phyloP scores from a whole-genome alignment of 2,888 invertebrate species.

The Drosophila buzzatii region DNA sequence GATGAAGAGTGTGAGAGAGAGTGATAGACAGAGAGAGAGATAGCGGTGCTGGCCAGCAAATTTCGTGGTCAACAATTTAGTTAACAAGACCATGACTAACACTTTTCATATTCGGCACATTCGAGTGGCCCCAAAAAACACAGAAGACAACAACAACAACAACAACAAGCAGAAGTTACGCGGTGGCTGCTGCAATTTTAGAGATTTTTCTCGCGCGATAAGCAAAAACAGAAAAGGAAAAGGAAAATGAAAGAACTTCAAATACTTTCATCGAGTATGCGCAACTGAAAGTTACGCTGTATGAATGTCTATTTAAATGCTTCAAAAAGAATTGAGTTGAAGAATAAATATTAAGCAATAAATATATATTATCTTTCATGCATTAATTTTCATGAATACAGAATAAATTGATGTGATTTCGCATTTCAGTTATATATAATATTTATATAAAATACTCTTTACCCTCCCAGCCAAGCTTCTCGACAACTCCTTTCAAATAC shows the following conservation, averaged over 20 bases:
- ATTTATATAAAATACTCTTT: not conserved
- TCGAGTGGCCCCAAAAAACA: slow-evolving; percentile 56
- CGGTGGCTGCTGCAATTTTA: slow-evolving; percentile 67
- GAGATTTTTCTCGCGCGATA: slow-evolving; percentile 80
- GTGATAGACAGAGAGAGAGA: not conserved
- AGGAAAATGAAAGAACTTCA: slow-evolving; percentile 36
- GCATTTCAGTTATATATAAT: too few species aligned
- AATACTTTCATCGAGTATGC: not conserved
- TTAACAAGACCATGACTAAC: slow-evolving; percentile 82
- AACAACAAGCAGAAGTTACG: slow-evolving; percentile 25
- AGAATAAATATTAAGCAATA: not conserved
- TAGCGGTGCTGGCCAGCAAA: slow-evolving; percentile 48
- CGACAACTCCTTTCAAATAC: not conserved
- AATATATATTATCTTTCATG: too few species aligned
- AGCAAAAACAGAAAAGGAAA: slow-evolving; percentile 53
- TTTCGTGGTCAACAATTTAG: slow-evolving; percentile 77
- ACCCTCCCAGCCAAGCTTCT: not conserved
- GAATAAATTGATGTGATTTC: too few species aligned
- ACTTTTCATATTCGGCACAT: slow-evolving; percentile 63
- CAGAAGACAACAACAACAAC: slow-evolving; percentile 18
- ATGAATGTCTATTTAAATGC: not conserved
- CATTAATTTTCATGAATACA: too few species aligned
- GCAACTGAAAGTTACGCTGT: slow-evolving; percentile 15
- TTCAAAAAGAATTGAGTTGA: not conserved
- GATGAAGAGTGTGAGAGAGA: not conserved